These are phyloP conservation scores for Cetoscarus ocellatus DNA, from an alignment of 2,797 vertebrate genomes.

Conservation along the genomic window DNA sequence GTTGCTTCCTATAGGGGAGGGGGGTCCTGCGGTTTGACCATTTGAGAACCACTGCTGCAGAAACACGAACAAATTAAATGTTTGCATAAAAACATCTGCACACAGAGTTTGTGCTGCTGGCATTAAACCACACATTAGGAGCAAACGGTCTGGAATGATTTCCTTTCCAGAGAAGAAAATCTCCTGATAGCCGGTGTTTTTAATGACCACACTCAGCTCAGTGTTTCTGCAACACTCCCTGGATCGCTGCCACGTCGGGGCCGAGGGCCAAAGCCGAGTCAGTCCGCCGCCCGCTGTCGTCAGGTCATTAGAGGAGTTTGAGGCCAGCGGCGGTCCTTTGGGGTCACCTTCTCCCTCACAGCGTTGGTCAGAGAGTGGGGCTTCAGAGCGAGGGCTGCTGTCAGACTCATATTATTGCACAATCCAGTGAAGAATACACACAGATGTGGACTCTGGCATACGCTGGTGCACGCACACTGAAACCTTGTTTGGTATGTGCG, in stretches of 20 bases:
- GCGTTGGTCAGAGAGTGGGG: constrained; percentile 31
- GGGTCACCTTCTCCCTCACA: constrained; percentile 25
- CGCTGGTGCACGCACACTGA: constrained; percentile 20
- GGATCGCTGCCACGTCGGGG: constrained; percentile 20
- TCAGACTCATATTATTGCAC: constrained; percentile 65
- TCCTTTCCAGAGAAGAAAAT: constrained; percentile 1
- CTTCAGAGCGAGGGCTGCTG: constrained; percentile 19
- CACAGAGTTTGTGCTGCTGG: neutral
- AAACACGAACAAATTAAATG: too few relatives aligned
- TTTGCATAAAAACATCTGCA: neutral
- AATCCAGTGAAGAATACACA: constrained; percentile 54
- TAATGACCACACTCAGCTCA: constrained; percentile 28
- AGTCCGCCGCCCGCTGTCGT: constrained; percentile 22
- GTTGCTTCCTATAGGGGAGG: too few relatives aligned
- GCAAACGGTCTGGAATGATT: constrained; percentile 12
- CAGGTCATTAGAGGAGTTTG: constrained; percentile 8
- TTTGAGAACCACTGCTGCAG: too few relatives aligned
- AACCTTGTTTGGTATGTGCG: constrained; percentile 10
- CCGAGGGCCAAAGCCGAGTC: constrained; percentile 22
- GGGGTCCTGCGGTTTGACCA: too few relatives aligned
- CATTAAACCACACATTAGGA: constrained; percentile 2
- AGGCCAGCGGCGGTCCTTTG: constrained; percentile 8
- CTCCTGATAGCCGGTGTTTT: constrained; percentile 10
- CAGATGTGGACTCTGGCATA: constrained; percentile 72
- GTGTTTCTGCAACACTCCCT: constrained; percentile 10